A percentile compares a stretch with the other conserved stretches of the same genome.
Evolutionary conservation across 1,140 invertebrate genomes (phyloP).

Genomic region (Lerema accius): DNA sequence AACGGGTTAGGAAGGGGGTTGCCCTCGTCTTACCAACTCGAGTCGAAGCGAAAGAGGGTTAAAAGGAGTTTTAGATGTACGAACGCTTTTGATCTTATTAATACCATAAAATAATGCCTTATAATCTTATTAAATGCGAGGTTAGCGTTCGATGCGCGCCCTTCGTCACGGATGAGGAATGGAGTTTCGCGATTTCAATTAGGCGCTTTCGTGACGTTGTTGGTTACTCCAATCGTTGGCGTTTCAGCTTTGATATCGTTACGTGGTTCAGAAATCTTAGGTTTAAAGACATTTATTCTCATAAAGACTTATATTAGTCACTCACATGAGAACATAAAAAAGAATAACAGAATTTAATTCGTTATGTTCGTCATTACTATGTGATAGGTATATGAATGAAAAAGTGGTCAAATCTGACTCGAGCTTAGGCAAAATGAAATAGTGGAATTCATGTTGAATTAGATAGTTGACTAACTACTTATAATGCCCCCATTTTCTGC

Average conservation of each 20-base stretch:
- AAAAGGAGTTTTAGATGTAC: slow-evolving; percentile 76
- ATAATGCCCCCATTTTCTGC: too few species aligned
- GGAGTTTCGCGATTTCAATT: slow-evolving; percentile 84
- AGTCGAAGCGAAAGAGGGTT: slow-evolving; percentile 70
- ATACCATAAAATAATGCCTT: slow-evolving; percentile 85
- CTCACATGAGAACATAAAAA: too few species aligned
- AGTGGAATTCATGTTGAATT: too few species aligned
- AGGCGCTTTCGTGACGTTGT: slow-evolving; percentile 57
- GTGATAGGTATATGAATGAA: too few species aligned
- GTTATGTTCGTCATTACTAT: too few species aligned
- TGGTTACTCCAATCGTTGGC: not conserved
- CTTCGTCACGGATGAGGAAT: slow-evolving; percentile 61
- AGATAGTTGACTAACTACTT: too few species aligned
- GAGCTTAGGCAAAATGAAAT: too few species aligned
- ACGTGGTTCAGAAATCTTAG: too few species aligned
- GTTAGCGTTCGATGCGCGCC: slow-evolving; percentile 80
- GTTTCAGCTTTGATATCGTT: not conserved
- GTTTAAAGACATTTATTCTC: too few species aligned
- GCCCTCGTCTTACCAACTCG: slow-evolving; percentile 59
- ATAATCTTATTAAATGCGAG: slow-evolving; percentile 87
- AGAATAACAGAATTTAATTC: too few species aligned
- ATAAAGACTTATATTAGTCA: too few species aligned
- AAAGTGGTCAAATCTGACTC: too few species aligned
- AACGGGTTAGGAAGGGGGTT: slow-evolving; percentile 57
- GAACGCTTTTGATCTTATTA: slow-evolving; percentile 62